These are phyloP conservation scores for Leucophora obtusa DNA, from an alignment of 2,888 invertebrate genomes.

Conservation along the genomic window DNA sequence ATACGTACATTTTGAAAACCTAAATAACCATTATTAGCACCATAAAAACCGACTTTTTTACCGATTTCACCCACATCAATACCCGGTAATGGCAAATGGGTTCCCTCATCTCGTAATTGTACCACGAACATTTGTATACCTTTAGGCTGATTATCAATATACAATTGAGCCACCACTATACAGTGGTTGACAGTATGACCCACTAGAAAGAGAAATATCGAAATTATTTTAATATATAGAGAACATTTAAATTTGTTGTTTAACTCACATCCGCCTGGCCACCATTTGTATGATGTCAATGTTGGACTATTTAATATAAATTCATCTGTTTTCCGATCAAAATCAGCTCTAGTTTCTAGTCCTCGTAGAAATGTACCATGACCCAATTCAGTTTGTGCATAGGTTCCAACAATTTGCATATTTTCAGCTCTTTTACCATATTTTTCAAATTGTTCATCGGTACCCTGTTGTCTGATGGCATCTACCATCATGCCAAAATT, in stretches of 20 bases:
- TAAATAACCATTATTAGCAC: conserved; percentile 94
- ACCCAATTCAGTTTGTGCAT: conserved; percentile 97
- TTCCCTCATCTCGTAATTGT: conserved; percentile 92
- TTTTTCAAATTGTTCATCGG: conserved; percentile 90
- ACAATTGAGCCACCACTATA: conserved; percentile 92
- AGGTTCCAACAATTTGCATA: conserved; percentile 92
- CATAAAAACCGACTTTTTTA: conserved; percentile 93
- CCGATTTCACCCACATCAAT: conserved; percentile 96
- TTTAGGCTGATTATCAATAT: conserved; percentile 87
- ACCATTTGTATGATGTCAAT: conserved; percentile 94
- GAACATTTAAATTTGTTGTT: no score
- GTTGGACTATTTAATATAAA: conserved; percentile 93
- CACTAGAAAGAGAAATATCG: no score
- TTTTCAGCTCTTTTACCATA: conserved; percentile 90
- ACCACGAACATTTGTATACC: conserved; percentile 96
- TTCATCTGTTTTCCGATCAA: conserved; percentile 88
- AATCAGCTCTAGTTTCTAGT: conserved; percentile 94
- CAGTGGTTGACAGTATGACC: conserved; percentile 96
- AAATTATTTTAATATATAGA: no score
- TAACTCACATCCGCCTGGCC: conserved; percentile 96
- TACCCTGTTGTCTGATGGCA: conserved; percentile 90
- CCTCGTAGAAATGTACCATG: conserved; percentile 95
- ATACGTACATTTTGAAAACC: conserved; percentile 92
- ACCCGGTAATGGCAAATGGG: conserved; percentile 90
- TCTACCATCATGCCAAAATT: conserved; percentile 95